phyloP scores from a whole-genome alignment of 2,797 vertebrate species.

The Sebastes jordani region DNA sequence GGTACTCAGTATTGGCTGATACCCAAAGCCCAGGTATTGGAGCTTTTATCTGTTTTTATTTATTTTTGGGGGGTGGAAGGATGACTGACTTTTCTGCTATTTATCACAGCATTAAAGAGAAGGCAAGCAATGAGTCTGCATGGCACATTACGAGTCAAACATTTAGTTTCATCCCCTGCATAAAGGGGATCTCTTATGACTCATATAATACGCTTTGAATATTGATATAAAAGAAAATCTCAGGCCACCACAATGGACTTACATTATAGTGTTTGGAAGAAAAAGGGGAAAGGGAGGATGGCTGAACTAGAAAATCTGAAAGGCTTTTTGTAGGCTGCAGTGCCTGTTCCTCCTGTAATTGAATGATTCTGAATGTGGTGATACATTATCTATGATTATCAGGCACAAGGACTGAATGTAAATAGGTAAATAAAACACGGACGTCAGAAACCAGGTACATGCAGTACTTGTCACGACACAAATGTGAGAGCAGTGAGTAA shows the following conservation, averaged over 20 bases:
- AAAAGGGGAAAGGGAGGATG: neutral
- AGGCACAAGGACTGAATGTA: conserved; percentile 19
- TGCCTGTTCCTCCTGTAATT: conserved; percentile 15
- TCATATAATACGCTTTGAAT: conserved; percentile 44
- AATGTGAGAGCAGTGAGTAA: neutral
- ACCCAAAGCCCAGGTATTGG: neutral
- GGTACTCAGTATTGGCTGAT: neutral
- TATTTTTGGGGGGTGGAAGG: neutral
- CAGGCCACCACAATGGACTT: conserved; percentile 16
- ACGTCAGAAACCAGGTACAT: neutral
- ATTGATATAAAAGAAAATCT: conserved; percentile 44
- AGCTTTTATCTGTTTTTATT: neutral
- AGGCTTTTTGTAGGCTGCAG: conserved; percentile 7
- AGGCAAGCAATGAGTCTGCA: neutral
- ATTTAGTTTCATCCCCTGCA: conserved; percentile 41
- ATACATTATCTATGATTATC: conserved; percentile 42
- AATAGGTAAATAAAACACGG: conserved; percentile 30
- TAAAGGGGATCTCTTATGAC: conserved; percentile 42
- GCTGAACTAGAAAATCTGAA: conserved; percentile 9
- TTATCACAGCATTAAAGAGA: neutral
- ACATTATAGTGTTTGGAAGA: neutral
- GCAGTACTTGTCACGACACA: conserved; percentile 11
- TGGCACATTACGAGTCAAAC: conserved; percentile 4
- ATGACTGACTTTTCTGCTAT: neutral
- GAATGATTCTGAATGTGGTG: conserved; percentile 30